Evolutionary conservation across 2,113 vertebrate genomes (phyloP).

Genomic region (Pseudopodoces humilis): DNA sequence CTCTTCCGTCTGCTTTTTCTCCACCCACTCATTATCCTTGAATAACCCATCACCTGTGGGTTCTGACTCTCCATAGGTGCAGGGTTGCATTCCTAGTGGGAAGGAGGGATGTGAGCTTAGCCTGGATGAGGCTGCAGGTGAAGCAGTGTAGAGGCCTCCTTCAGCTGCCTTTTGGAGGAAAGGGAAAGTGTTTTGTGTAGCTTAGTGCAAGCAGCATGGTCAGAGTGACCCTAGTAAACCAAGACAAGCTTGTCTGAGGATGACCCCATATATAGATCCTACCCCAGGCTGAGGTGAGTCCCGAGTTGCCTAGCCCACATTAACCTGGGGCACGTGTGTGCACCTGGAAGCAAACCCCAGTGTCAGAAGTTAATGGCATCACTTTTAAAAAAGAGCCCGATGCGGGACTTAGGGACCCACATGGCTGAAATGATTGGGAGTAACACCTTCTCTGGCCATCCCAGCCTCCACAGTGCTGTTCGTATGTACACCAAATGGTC

Average conservation of each 20-base stretch:
- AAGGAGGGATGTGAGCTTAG: accelerated
- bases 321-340: neutral
- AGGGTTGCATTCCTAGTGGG: neutral
- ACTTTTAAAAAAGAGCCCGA: neutral
- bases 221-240: neutral
- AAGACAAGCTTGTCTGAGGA: neutral
- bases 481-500: neutral
- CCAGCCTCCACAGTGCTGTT: neutral
- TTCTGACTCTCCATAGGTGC: neutral
- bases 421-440: accelerated
- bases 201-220: accelerated
- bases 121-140: neutral
- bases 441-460: neutral
- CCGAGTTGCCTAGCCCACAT: neutral
- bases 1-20: neutral
- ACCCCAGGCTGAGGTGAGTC: accelerated
- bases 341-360: neutral
- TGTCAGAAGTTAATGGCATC: neutral
- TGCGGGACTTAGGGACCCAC: accelerated
- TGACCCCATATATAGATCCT: accelerated
- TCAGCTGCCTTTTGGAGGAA: neutral
- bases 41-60: neutral
- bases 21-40: conserved; percentile 6
- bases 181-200: neutral
- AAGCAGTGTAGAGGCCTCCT: neutral